These are phyloP conservation scores for Vombatus ursinus DNA, from an alignment of 2,113 vertebrate species.

Conservation along the genomic window DNA sequence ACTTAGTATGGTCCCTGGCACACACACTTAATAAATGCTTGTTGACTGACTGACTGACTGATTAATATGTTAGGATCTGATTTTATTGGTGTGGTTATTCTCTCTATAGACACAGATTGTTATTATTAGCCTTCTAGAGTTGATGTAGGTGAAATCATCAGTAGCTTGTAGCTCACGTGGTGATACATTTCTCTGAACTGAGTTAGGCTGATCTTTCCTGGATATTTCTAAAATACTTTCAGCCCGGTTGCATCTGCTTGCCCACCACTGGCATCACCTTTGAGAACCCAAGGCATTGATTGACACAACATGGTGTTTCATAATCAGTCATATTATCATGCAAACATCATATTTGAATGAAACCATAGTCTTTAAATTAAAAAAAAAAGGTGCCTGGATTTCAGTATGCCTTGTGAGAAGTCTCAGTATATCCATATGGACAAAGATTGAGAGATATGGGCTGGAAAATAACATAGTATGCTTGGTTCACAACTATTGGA, in stretches of 20 bases:
- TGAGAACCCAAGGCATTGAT: not conserved
- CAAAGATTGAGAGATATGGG: not conserved
- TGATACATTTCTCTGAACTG: not conserved
- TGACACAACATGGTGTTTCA: not conserved
- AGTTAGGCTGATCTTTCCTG: not conserved
- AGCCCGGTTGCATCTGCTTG: not conserved
- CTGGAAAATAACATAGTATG: not conserved
- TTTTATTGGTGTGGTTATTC: not conserved
- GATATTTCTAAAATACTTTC: not conserved
- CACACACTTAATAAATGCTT: not conserved
- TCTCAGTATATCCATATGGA: not conserved
- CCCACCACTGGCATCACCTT: not conserved
- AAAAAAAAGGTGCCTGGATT: not conserved
- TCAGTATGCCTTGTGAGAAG: not conserved
- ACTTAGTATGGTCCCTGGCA: not conserved
- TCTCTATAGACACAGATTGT: not conserved
- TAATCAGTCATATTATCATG: not conserved
- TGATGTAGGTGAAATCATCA: not conserved
- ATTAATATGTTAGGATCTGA: not conserved
- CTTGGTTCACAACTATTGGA: not conserved
- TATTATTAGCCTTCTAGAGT: not conserved
- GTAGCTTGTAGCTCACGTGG: not conserved
- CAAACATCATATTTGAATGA: not conserved
- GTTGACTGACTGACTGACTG: not conserved
- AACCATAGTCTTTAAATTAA: not conserved